A percentile compares a stretch with the other conserved stretches of the same genome.
Conservation (phyloP, 1,140 invertebrate genomes). For the Drosophila kohkoa region DNA sequence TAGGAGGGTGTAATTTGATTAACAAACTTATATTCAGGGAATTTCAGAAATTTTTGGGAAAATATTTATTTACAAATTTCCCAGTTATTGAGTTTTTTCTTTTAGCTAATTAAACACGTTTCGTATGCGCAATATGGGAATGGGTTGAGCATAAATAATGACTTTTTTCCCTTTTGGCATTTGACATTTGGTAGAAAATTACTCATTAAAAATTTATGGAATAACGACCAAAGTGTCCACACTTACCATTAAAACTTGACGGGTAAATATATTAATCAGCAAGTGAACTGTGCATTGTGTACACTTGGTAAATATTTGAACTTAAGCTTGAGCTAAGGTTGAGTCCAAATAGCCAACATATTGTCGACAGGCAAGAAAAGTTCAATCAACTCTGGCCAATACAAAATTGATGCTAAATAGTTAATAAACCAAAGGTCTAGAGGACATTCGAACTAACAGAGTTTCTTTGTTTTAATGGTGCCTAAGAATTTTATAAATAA, state of each 20-base stretch:
- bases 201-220: slow-evolving; percentile 68
- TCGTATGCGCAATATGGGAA: slow-evolving; percentile 36
- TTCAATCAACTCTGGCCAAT: slow-evolving; percentile 66
- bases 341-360: not conserved
- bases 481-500: slow-evolving; percentile 4
- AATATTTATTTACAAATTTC: slow-evolving; percentile 8
- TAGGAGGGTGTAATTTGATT: slow-evolving; percentile 43
- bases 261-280: slow-evolving; percentile 62
- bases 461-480: not conserved
- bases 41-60: slow-evolving; percentile 45
- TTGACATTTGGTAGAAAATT: slow-evolving; percentile 67
- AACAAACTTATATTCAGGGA: slow-evolving; percentile 47
- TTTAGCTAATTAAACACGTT: slow-evolving; percentile 41
- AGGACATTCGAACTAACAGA: not conserved
- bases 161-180: slow-evolving; percentile 42
- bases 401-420: slow-evolving; percentile 48
- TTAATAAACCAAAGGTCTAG: slow-evolving; percentile 35
- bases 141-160: not conserved
- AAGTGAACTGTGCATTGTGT: slow-evolving; percentile 45
- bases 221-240: slow-evolving; percentile 41
- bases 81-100: not conserved
- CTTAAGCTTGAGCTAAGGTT: slow-evolving; percentile 15
- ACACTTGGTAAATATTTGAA: slow-evolving; percentile 70
- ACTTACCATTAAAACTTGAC: slow-evolving; percentile 1
- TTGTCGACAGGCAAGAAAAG: slow-evolving; percentile 35